phyloP scores from a whole-genome alignment of 1,140 invertebrate genomes.

The Macrotrachela quadricornifera region DNA sequence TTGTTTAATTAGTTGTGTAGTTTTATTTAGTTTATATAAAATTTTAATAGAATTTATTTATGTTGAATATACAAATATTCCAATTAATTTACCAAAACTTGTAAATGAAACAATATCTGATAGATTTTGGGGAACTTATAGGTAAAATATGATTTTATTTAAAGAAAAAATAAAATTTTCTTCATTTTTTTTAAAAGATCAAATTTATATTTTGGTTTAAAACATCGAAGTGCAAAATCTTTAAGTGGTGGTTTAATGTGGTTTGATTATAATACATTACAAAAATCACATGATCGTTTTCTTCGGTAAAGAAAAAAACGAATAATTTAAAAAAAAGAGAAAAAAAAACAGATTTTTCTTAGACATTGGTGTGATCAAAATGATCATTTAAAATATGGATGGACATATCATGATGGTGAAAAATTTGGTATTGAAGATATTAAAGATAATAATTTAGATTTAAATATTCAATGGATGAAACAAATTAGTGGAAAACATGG shows the following conservation, averaged over 20 bases:
- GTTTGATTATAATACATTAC: slow-evolving; percentile 41
- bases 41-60: too few species aligned
- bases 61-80: too few species aligned
- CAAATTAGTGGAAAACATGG: slow-evolving; percentile 50
- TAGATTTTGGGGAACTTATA: slow-evolving; percentile 72
- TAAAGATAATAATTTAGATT: slow-evolving; percentile 40
- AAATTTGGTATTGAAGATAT: slow-evolving; percentile 78
- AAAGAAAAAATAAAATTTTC: slow-evolving; percentile 2
- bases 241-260: slow-evolving; percentile 52
- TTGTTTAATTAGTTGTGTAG: too few species aligned
- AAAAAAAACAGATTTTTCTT: slow-evolving; percentile 12
- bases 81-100: too few species aligned
- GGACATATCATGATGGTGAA: slow-evolving; percentile 71
- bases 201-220: slow-evolving; percentile 54
- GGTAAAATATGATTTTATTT: slow-evolving; percentile 7
- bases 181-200: slow-evolving; percentile 34
- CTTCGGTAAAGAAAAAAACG: background rate
- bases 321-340: background rate
- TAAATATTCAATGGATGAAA: slow-evolving; percentile 53
- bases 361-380: slow-evolving; percentile 81
- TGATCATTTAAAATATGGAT: slow-evolving; percentile 59
- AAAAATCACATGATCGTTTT: too few species aligned
- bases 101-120: slow-evolving; percentile 20
- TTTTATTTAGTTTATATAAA: too few species aligned
- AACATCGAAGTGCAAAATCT: slow-evolving; percentile 63